Evolutionary conservation across 2,797 vertebrate genomes (phyloP), one percentile per base, ranked within the genome.

Genomic region (Gymnothorax reevesii): DNA sequence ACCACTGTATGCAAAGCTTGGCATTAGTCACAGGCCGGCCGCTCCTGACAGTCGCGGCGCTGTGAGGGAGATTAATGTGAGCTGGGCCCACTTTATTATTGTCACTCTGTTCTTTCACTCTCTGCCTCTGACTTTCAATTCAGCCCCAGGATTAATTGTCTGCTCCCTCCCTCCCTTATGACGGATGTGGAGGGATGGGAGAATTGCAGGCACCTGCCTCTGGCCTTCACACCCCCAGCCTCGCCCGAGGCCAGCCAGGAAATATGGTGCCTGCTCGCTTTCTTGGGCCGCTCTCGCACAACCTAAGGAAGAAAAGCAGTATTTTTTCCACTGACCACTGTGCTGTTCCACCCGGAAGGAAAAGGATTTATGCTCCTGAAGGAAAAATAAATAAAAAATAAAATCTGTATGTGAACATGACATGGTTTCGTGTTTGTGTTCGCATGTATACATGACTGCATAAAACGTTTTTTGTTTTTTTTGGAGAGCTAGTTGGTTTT

Each of bases 21-120:
- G 97, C 97, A 98, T 99, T 99, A 99, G 97, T 99, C 98, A 98
- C 97, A 95, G 97, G 96, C 97, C 94, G 96, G 95, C 97, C 95
- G 94, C 93, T 95, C 95, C 96, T 98, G 98, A 98, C 97, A 98
- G 95, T 93, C 96, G 97, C 95, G 69, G 97, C 96, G 97, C 97
- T 96, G 97, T 98, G 98, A 99, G 97, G 97, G 97, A 99, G 98
- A 99, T 99, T 98, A 99, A 99, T 99, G 97, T 94, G 94, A 96
- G 94, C 95, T 94, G 94, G 92, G 95, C 96, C 97, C 96, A 98
- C 97, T 98, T 99, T 98, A 98, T 99, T 99, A 98, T 98, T 98
- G 96, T 97, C 97, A 96, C 96, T 96, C 97, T 97, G 96, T 96
- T 97, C 97, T 96, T 96, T 97, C 96, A 97, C 96, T 96, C 96